Conservation (phyloP, 2,797 vertebrate species). For the Esox masquinongy region DNA sequence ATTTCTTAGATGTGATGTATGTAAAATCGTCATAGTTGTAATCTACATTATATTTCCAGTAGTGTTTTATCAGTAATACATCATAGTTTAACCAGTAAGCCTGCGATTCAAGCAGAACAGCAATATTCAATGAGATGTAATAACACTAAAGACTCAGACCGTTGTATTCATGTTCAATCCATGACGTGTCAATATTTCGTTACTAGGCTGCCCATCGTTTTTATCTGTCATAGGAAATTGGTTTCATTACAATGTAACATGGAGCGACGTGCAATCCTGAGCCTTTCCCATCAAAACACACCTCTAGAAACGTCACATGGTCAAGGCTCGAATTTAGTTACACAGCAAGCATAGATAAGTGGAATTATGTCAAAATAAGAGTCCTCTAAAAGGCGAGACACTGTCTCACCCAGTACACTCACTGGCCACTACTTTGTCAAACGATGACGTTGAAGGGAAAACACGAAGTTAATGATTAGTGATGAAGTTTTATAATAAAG, state of each 20-base stretch:
- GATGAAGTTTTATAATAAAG: background rate
- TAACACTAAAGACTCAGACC: background rate
- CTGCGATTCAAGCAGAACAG: background rate
- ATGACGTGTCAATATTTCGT: background rate
- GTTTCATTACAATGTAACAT: conserved; percentile 59
- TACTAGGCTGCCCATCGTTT: background rate
- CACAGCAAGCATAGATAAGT: background rate
- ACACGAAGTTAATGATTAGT: background rate
- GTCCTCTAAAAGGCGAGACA: background rate
- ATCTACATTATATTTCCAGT: background rate
- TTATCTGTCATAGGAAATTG: conserved; percentile 61
- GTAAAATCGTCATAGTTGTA: background rate
- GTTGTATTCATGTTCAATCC: background rate
- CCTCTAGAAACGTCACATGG: conserved; percentile 69
- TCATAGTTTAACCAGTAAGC: background rate
- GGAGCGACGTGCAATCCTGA: conserved; percentile 41
- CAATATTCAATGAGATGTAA: background rate
- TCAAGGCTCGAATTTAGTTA: background rate
- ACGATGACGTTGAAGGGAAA: background rate
- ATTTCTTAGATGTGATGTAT: background rate
- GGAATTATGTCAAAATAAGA: background rate
- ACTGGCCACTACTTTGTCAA: background rate
- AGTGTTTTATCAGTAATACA: background rate
- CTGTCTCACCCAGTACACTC: background rate
- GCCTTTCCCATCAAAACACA: conserved; percentile 64